Conservation (phyloP, 1,140 invertebrate species). For the Drosophila sucinea region DNA sequence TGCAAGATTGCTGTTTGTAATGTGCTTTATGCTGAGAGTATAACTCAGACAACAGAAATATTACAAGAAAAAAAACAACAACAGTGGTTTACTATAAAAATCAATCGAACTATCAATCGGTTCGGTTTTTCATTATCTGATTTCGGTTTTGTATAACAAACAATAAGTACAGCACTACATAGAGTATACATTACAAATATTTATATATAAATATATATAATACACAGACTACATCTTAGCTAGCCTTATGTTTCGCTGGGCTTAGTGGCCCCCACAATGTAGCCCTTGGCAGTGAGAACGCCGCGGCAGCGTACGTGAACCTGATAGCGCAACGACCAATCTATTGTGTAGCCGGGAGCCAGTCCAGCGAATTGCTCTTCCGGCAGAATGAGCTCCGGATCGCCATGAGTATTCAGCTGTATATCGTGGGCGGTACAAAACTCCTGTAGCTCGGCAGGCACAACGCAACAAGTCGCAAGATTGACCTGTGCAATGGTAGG, state of each 20-base stretch:
- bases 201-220: conserved; percentile 52
- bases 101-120: conserved; percentile 48
- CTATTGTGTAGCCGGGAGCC: conserved; percentile 66
- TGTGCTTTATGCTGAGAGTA: conserved; percentile 55
- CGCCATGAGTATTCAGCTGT: conserved; percentile 97
- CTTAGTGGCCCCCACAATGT: conserved; percentile 84
- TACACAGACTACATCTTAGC: conserved; percentile 42
- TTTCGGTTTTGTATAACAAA: conserved; percentile 76
- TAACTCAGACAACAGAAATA: conserved; percentile 10
- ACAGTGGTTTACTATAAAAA: conserved; percentile 62
- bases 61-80: conserved; percentile 39
- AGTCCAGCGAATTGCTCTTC: conserved; percentile 62
- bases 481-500: conserved; percentile 98
- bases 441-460: conserved; percentile 93
- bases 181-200: conserved; percentile 44
- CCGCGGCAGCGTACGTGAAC: conserved; percentile 95
- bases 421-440: conserved; percentile 96
- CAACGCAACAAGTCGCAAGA: conserved; percentile 96
- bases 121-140: conserved; percentile 29
- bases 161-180: conserved; percentile 71
- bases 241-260: conserved; percentile 36
- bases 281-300: conserved; percentile 94
- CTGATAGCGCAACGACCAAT: conserved; percentile 92
- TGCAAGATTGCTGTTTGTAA: conserved; percentile 50
- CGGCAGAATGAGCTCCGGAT: conserved; percentile 89